Evolutionary conservation across 2,113 vertebrate genomes (phyloP).

Genomic region (Phrynosoma blainvillii): DNA sequence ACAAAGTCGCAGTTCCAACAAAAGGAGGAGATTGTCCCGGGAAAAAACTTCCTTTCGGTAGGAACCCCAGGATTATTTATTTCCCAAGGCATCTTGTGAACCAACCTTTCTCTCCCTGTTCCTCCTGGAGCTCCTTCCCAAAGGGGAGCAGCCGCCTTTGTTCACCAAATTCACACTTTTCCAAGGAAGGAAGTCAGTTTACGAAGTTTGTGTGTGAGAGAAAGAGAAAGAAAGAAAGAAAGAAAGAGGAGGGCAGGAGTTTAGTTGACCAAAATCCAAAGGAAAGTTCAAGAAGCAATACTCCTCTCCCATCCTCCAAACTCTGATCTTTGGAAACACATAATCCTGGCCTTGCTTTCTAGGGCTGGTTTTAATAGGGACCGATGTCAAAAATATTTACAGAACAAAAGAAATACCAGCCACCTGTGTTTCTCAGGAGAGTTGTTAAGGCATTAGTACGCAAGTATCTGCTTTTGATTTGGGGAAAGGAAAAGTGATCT

Average conservation of each 20-base stretch:
- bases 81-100: constrained; percentile 41
- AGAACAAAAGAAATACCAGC: constrained; percentile 79
- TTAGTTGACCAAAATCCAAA: constrained; percentile 48
- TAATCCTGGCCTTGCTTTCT: background rate
- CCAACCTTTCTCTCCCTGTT: constrained; percentile 7
- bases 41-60: constrained; percentile 86
- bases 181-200: constrained; percentile 67
- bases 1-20: constrained; percentile 89
- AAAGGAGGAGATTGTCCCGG: constrained; percentile 77
- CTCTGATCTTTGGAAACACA: constrained; percentile 37
- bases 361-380: too few relatives aligned
- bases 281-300: constrained; percentile 20
- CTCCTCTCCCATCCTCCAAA: constrained; percentile 42
- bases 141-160: constrained; percentile 79
- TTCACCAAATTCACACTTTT: constrained; percentile 64
- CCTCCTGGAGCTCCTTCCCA: constrained; percentile 41
- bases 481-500: constrained; percentile 76
- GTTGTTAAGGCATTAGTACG: constrained; percentile 79
- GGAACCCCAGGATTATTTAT: constrained; percentile 70
- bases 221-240: too few relatives aligned
- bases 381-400: constrained; percentile 74
- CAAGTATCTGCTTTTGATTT: constrained; percentile 78
- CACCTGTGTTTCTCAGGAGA: constrained; percentile 78
- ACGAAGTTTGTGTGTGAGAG: constrained; percentile 6
- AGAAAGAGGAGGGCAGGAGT: constrained; percentile 50